A percentile compares a stretch with the other conserved stretches of the same genome.
phyloP scores from a whole-genome alignment of 2,888 invertebrate genomes.

The Trichacis sp. region DNA sequence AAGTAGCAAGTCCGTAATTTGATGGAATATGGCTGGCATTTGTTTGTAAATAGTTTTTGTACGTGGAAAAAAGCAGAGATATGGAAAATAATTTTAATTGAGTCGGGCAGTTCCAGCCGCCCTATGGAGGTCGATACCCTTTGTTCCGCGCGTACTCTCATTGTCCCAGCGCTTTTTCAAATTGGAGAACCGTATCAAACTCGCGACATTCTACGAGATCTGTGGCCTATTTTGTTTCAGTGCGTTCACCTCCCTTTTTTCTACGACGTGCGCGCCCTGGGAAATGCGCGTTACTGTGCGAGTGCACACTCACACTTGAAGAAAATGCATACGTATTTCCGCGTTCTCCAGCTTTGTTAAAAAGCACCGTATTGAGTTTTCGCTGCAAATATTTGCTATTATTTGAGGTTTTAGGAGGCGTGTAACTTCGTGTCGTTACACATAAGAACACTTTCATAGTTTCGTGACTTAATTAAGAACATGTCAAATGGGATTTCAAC shows the following conservation, averaged over 20 bases:
- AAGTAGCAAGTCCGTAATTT: too few species aligned
- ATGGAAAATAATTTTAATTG: constrained; percentile 54
- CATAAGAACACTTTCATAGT: not conserved
- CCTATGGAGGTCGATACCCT: constrained; percentile 51
- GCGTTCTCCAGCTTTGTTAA: constrained; percentile 15
- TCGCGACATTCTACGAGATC: constrained; percentile 38
- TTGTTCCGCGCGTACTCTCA: constrained; percentile 55
- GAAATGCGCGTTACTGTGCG: not conserved
- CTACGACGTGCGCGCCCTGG: constrained; percentile 16
- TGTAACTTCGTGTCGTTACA: constrained; percentile 3
- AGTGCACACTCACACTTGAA: not conserved
- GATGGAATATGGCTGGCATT: not conserved
- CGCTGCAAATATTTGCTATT: constrained; percentile 20
- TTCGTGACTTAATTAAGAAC: not conserved
- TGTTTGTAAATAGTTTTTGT: not conserved
- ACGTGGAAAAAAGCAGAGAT: not conserved
- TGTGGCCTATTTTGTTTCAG: constrained; percentile 44
- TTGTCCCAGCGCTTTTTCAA: constrained; percentile 48
- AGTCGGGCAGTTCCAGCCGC: constrained; percentile 46
- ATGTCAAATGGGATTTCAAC: too few species aligned
- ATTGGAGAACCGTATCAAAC: constrained; percentile 46
- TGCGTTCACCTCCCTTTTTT: constrained; percentile 24
- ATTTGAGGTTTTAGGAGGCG: constrained; percentile 18
- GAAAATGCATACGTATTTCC: not conserved
- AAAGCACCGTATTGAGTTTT: constrained; percentile 24